Evolutionary conservation across 2,797 vertebrate species (phyloP).

Genomic region (Pseudomugil gertrudae): DNA sequence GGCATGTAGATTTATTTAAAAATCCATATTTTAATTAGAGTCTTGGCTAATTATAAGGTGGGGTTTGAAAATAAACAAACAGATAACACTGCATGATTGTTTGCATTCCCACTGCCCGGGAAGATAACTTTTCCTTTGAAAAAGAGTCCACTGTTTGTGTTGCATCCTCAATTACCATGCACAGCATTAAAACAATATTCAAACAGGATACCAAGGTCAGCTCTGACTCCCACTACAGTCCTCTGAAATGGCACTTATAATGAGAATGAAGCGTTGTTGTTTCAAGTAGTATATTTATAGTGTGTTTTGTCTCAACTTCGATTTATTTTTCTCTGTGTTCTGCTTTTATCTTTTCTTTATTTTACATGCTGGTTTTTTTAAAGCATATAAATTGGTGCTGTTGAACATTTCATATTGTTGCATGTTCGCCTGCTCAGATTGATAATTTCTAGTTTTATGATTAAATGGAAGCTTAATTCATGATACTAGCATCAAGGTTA

Average conservation of each 20-base stretch:
- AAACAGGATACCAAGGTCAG: conserved; percentile 81
- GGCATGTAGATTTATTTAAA: conserved; percentile 73
- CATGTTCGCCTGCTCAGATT: conserved; percentile 35
- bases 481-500: conserved; percentile 50
- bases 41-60: conserved; percentile 70
- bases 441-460: conserved; percentile 9
- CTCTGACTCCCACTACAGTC: conserved; percentile 70
- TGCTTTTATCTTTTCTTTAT: conserved; percentile 65
- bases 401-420: conserved; percentile 24
- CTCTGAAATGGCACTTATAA: conserved; percentile 77
- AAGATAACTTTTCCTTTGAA: conserved; percentile 78
- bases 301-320: conserved; percentile 73
- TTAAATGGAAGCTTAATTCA: conserved; percentile 44
- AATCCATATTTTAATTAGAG: conserved; percentile 74
- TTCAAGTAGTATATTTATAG: conserved; percentile 79
- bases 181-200: conserved; percentile 77
- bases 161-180: conserved; percentile 76
- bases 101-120: conserved; percentile 68
- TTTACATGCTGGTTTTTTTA: conserved; percentile 18
- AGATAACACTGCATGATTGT: conserved; percentile 68
- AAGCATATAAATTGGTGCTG: conserved; percentile 32
- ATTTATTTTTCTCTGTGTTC: conserved; percentile 45
- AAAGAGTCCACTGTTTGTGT: conserved; percentile 72
- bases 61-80: conserved; percentile 69
- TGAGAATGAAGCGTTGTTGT: conserved; percentile 69